Evolutionary conservation across 1,140 invertebrate genomes (phyloP).

Genomic region (Drosophila pseudoobscura): DNA sequence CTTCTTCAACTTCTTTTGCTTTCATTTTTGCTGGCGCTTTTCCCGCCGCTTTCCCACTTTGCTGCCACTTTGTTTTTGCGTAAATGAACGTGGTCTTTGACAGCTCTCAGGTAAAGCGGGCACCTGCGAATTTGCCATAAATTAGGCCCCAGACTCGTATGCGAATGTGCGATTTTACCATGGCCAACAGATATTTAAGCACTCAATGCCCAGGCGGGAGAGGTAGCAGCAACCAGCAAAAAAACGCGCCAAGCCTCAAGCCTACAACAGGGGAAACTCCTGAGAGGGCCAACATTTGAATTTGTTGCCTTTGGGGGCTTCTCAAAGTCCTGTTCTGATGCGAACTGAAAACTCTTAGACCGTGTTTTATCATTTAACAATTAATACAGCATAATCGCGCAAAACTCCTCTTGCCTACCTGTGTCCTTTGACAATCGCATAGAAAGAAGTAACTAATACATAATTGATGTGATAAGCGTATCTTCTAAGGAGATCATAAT

Average conservation of each 20-base stretch:
- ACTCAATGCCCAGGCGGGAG: constrained; percentile 28
- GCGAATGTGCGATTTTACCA: constrained; percentile 13
- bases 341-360: no score
- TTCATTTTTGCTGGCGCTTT: constrained; percentile 25
- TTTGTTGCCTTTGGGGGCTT: no score
- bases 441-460: no score
- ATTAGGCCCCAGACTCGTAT: constrained; percentile 56
- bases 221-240: constrained; percentile 4
- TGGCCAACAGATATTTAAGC: constrained; percentile 24
- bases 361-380: no score
- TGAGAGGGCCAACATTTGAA: constrained; percentile 4
- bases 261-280: constrained; percentile 18
- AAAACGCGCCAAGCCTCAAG: constrained; percentile 38
- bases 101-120: constrained; percentile 70
- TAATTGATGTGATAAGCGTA: no score
- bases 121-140: constrained; percentile 78
- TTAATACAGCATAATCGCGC: no score
- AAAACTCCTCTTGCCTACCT: no score
- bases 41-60: no score
- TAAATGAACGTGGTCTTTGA: constrained; percentile 67
- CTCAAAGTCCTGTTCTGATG: no score
- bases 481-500: no score
- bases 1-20: constrained; percentile 19
- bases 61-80: constrained; percentile 9
- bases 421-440: no score